Percentiles rank a stretch among this genome's conserved stretches.
Evolutionary conservation across 2,888 invertebrate genomes (phyloP).

Genomic region (Calliopum simillimum): DNA sequence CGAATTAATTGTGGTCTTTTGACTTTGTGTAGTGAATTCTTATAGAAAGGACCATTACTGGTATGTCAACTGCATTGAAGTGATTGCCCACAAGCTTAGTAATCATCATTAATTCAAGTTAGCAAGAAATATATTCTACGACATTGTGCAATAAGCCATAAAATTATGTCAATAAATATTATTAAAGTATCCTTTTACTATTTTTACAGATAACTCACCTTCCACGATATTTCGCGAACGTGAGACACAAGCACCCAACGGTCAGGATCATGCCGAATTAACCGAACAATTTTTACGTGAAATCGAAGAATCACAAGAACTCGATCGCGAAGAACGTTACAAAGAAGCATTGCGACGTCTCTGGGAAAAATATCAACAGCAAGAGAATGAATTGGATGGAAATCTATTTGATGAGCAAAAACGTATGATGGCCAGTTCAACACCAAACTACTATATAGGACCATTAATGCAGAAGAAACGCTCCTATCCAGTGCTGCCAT

Average conservation of each 20-base stretch:
- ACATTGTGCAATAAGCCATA: no score
- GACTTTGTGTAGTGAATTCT: no score
- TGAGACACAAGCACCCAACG: slow-evolving; percentile 52
- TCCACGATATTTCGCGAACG: slow-evolving; percentile 63
- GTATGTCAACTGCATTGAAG: no score
- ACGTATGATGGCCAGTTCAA: slow-evolving; percentile 55
- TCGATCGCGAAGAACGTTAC: slow-evolving; percentile 63
- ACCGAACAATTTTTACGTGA: slow-evolving; percentile 65
- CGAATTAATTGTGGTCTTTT: no score
- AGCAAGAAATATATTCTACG: no score
- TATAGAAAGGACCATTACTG: no score
- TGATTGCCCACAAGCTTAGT: no score
- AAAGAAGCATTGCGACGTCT: slow-evolving; percentile 62
- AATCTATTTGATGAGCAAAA: slow-evolving; percentile 61
- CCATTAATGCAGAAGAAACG: slow-evolving; percentile 64
- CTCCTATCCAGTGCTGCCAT: slow-evolving; percentile 65
- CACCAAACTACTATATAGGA: slow-evolving; percentile 51
- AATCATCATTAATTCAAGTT: no score
- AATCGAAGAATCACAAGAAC: slow-evolving; percentile 64
- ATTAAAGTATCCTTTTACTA: no score
- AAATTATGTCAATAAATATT: no score
- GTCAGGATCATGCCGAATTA: slow-evolving; percentile 55
- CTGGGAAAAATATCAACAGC: slow-evolving; percentile 65
- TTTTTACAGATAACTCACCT: slow-evolving; percentile 51
- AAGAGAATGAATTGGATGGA: slow-evolving; percentile 61